Evolutionary conservation across 2,113 vertebrate genomes (phyloP), one percentile per base, ranked within the genome.

Genomic region (Axis porcinus): DNA sequence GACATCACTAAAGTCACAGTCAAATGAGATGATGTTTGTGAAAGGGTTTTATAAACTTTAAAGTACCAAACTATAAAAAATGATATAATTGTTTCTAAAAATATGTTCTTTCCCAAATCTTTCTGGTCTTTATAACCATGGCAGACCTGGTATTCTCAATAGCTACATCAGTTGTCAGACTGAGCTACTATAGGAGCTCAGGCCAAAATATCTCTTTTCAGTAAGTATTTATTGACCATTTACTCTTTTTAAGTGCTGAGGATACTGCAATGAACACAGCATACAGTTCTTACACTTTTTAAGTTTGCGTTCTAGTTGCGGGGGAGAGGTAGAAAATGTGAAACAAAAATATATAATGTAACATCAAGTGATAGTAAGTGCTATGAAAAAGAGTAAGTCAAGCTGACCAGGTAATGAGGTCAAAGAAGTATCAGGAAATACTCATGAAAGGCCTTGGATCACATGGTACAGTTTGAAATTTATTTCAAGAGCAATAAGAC

Each of bases 11-110:
- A 50, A 91, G 17, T 50, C 17, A 47, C 19, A 19, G 15, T 94
- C 60, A 57, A 57, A 54, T 86, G 30, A 86, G 33, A 83, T 82
- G 47, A 74, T 76, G 14, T 30, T 33, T 78, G n/a, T 89, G 40
- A 96, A 96, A 70, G 40, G 16, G 57, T 93, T 94, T 96, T 91
- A 36, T 36, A 86, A 74, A 96, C 33, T 67, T 85, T 7, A 47
- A 62, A 89, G 28, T 76, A 27, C 8, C 47, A 78, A 94, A 94
- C 62, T 60, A 86, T 57, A 62, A 92, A 82, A 82, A 70, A 67
- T 86, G 45, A 60, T 85, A 52, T 27, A 58, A 36, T 81, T 76
- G 36, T 85, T 94, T 94, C 84, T 96, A 81, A 83, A 88, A 88
- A 55, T 58, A 30, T 43, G 67, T 92, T 60, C 43, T 28, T 27